Percentiles rank a stretch among this genome's conserved stretches.
These are phyloP conservation scores for Scrobipalpa atriplicella DNA, from an alignment of 2,888 invertebrate genomes.

Conservation along the genomic window DNA sequence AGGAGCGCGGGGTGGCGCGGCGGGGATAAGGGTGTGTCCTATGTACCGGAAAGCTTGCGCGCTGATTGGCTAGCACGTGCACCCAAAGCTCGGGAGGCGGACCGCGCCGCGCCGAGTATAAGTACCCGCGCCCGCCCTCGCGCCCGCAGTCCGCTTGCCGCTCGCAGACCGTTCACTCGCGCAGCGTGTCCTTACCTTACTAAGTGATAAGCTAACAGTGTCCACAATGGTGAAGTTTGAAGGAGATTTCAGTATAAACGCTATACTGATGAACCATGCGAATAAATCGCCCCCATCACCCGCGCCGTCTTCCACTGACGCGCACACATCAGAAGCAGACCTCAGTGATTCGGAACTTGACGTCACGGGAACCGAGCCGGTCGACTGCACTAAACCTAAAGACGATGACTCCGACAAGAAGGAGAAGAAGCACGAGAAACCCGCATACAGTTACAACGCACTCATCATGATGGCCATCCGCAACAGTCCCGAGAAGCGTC, in stretches of 20 bases:
- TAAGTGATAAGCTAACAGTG: constrained; percentile 54
- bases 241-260: constrained; percentile 92
- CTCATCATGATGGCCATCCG: constrained; percentile 99
- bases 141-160: constrained; percentile 65
- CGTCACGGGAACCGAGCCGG: constrained; percentile 89
- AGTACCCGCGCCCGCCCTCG: constrained; percentile 67
- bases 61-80: constrained; percentile 52
- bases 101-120: constrained; percentile 54
- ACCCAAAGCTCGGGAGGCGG: constrained; percentile 62
- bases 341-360: constrained; percentile 88
- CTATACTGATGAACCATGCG: constrained; percentile 86
- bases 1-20: constrained; percentile 38
- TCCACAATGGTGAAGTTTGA: constrained; percentile 79
- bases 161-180: constrained; percentile 66
- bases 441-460: constrained; percentile 99
- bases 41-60: constrained; percentile 69
- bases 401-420: constrained; percentile 62
- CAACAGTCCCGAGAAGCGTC: constrained; percentile 95
- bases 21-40: constrained; percentile 57
- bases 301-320: constrained; percentile 65
- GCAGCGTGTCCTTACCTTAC: constrained; percentile 46
- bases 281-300: constrained; percentile 71
- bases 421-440: constrained; percentile 92
- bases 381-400: constrained; percentile 85
- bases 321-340: constrained; percentile 68